phyloP scores from a whole-genome alignment of 2,113 vertebrate genomes.

The Plectropomus leopardus region DNA sequence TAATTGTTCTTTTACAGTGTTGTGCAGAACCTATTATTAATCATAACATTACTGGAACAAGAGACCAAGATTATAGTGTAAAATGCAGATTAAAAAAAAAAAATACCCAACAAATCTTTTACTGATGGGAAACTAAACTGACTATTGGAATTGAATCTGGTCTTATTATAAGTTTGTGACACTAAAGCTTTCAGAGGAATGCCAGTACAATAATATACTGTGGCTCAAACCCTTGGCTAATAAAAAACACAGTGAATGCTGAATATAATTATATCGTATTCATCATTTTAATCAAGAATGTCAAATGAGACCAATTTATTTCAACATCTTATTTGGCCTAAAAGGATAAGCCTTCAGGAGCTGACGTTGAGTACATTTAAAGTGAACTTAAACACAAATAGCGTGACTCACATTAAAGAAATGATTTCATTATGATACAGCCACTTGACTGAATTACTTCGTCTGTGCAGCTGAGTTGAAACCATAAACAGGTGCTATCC shows the following conservation, averaged over 20 bases:
- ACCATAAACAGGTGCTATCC: background rate
- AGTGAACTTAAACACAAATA: constrained; percentile 8
- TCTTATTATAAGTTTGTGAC: background rate
- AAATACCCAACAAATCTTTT: background rate
- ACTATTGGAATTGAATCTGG: background rate
- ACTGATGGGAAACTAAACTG: background rate
- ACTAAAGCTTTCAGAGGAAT: background rate
- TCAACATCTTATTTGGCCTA: background rate
- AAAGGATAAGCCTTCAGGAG: background rate
- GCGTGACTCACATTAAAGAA: constrained; percentile 15
- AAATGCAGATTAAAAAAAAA: too few relatives aligned
- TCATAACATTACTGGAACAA: background rate
- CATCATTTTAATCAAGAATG: background rate
- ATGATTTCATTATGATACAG: constrained; percentile 39
- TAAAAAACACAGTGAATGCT: background rate
- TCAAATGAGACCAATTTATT: constrained; percentile 2
- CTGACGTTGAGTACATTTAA: background rate
- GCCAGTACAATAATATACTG: background rate
- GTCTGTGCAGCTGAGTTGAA: background rate
- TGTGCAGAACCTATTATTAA: background rate
- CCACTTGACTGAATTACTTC: background rate
- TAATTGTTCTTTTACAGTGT: too few relatives aligned
- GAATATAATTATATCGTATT: background rate
- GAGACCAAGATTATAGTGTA: background rate
- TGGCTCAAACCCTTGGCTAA: background rate